Evolutionary conservation across 2,797 vertebrate genomes (phyloP).

Genomic region (Sus cebifrons): DNA sequence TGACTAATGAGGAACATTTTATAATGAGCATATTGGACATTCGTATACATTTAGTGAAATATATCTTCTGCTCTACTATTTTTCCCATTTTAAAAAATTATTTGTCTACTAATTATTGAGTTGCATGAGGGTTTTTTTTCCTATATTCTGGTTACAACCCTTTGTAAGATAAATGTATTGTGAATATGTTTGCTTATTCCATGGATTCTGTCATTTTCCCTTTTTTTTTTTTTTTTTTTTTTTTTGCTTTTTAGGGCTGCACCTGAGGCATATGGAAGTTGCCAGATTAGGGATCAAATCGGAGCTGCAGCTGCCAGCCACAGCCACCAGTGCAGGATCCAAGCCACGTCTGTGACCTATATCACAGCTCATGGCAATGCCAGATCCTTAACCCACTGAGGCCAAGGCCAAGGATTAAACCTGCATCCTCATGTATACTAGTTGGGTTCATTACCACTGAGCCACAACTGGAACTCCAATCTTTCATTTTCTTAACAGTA

Average conservation of each 20-base stretch:
- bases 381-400: no score
- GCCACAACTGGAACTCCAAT: neutral
- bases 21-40: neutral
- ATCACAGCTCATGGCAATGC: no score
- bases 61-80: neutral
- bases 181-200: neutral
- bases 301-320: no score
- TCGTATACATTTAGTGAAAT: conserved; percentile 25
- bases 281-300: no score
- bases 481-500: conserved; percentile 20
- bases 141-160: neutral
- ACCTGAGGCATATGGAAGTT: no score
- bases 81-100: neutral
- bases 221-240: no score
- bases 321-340: no score
- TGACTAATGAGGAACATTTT: neutral
- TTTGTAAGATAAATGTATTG: conserved; percentile 31
- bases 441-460: no score
- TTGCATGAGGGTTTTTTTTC: neutral
- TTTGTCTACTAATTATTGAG: neutral
- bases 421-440: no score
- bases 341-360: no score
- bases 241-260: no score
- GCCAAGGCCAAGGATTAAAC: no score
- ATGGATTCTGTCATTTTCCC: neutral